phyloP scores from a whole-genome alignment of 2,797 vertebrate species.

The Pogoniulus pusillus region DNA sequence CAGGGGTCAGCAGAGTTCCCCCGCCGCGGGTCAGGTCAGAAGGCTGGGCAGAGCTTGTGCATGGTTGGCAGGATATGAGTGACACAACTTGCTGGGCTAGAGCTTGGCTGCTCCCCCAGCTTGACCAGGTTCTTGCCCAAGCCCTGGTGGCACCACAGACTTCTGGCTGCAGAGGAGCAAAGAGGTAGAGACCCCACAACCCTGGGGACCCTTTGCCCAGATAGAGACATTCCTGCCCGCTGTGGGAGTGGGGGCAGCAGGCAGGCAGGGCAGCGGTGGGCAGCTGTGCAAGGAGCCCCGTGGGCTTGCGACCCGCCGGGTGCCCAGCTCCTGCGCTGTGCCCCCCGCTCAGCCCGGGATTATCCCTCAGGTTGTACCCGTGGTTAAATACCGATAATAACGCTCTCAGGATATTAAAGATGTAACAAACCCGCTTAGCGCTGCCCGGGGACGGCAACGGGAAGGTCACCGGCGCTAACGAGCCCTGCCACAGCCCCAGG shows the following conservation, averaged over 20 bases:
- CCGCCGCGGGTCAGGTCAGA: accelerated
- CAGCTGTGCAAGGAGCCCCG: not conserved
- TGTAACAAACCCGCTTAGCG: conserved; percentile 65
- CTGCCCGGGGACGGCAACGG: conserved; percentile 8
- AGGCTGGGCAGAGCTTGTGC: conserved; percentile 56
- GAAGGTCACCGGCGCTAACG: conserved; percentile 44
- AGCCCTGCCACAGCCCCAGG: not conserved
- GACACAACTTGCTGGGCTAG: conserved; percentile 42
- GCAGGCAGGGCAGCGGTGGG: not conserved
- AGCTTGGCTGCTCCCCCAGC: conserved; percentile 57
- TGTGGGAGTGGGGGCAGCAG: accelerated
- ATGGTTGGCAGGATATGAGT: conserved; percentile 52
- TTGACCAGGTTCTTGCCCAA: conserved; percentile 76
- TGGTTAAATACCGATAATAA: conserved; percentile 58
- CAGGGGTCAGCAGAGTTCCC: accelerated
- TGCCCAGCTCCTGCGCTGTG: accelerated
- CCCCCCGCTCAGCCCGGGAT: conserved; percentile 35
- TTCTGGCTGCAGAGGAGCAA: accelerated
- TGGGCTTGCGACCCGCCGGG: not conserved
- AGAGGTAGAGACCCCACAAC: not conserved
- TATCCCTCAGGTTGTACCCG: conserved; percentile 65
- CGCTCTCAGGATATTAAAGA: conserved; percentile 68
- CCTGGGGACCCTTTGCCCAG: not conserved
- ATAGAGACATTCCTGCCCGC: not conserved
- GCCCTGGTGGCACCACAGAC: conserved; percentile 68